Evolutionary conservation across 2,797 vertebrate species (phyloP), one percentile per base, ranked within the genome.

Genomic region (Chaetodon trifasciatus): DNA sequence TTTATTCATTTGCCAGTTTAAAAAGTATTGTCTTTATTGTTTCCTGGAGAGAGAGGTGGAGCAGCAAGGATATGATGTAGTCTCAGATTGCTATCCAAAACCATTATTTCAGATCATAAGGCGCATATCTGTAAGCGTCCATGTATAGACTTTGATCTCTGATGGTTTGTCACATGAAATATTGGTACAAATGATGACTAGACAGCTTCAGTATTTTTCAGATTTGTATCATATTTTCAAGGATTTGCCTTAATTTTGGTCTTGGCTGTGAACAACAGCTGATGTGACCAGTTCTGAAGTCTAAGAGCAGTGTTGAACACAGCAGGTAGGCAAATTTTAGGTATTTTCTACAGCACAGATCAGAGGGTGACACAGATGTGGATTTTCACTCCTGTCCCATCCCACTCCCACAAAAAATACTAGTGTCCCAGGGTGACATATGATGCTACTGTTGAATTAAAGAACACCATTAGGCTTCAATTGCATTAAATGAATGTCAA

Each of bases 101-200:
- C 3, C 13, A 70, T 79, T 32, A 64, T 42, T 32, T 68, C 57
- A 75, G 40, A 74, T 72, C 50, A 76, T 83, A 70, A 80, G 70
- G 9, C 65, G 21, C 60, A 78, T 68, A 68, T 46, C 72, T 12
- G 17, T 62, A 57, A 23, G 28, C 35, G 17, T 32, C 28, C 11
- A 21, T 55, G 5, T 69, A n/a, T 19, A 15, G 46, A 60, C 23
- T 21, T n/a, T 52, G 1, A 52, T 37, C 8, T 49, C 8, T 58
- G 35, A 44, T 63, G 13, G 24, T 28, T 10, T 65, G 1, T 58
- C 8, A 70, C 13, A 24, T 58, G 19, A 35, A 52, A 57, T 47
- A 4, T 6, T 40, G 28, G 28, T 46, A n/a, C 16, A 55, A 32
- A 17, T 80, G 52, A 32, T 4, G n/a, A 47, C 2, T 72, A 3